A percentile compares a stretch with the other conserved stretches of the same genome.
Evolutionary conservation across 2,888 invertebrate species (phyloP).

Genomic region (Pseudanteris insignis): DNA sequence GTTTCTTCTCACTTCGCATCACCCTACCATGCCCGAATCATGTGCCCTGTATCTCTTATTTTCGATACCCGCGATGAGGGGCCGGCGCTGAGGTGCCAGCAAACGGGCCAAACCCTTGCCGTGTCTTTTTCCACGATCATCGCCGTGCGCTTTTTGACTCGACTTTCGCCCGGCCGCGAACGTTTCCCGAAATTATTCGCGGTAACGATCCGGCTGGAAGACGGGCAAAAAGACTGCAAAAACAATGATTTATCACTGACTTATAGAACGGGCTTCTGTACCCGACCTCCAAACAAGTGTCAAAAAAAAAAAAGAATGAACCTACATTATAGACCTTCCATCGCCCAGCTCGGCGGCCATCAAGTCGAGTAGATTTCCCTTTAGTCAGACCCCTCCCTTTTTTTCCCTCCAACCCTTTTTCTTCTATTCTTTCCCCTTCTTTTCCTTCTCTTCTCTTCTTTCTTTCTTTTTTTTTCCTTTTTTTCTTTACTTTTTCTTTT

Average conservation of each 20-base stretch:
- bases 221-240: conserved; percentile 3
- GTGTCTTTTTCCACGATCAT: too few relatives aligned
- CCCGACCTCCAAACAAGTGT: conserved; percentile 31
- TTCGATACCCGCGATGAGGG: too few relatives aligned
- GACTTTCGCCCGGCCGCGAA: too few relatives aligned
- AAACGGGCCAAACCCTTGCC: too few relatives aligned
- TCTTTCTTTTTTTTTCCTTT: background rate
- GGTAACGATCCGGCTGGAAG: conserved; percentile 3
- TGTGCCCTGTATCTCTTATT: conserved; percentile 25
- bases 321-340: conserved; percentile 27
- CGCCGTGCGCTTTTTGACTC: too few relatives aligned
- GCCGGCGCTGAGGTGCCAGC: too few relatives aligned
- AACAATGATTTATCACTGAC: conserved; percentile 24
- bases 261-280: conserved; percentile 9
- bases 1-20: conserved; percentile 35
- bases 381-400: conserved; percentile 17
- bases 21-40: too few relatives aligned
- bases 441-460: background rate
- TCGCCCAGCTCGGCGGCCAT: conserved; percentile 1
- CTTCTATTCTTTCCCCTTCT: too few relatives aligned
- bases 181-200: conserved; percentile 15
- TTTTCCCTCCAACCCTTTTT: too few relatives aligned
- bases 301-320: conserved; percentile 32
- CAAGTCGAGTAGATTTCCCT: conserved; percentile 25
- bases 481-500: background rate